Evolutionary conservation across 2,113 vertebrate genomes (phyloP), one percentile per base, ranked within the genome.

Genomic region (Callocephalon fimbriatum): DNA sequence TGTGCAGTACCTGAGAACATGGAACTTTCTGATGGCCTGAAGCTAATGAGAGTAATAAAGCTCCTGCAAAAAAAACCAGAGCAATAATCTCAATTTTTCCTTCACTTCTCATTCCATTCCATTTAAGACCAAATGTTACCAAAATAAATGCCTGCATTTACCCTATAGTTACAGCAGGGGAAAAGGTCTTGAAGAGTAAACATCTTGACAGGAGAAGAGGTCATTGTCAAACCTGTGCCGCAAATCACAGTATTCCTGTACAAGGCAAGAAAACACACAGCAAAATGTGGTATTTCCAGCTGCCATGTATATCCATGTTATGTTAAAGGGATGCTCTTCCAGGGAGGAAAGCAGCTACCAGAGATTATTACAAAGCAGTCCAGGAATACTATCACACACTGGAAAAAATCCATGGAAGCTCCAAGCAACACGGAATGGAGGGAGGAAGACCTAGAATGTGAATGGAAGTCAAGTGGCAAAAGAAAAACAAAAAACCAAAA

Each of bases 41-140:
- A 91, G 84, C 66, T 88, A 84, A 86, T 66, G 74, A 95, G 54
- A 94, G 82, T 88, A 89, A 97, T 50, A 92, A 96, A 91, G 53
- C 32, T 88, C 59, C 54, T 70, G 26, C 6, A 61, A 68, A 68
- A 68, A 68, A 70, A 56, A 7, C 4, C 38, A 29, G 25, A 78
- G 53, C 71, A 93, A 67, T 38, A 32, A 86, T 42, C 62, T 82
- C 71, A 12, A 53, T 76, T 90, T 91, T 86, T 42, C 40, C 40
- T 79, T 66, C n/a, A 31, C 40, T 92, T 68, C 66, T 72, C 72
- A 44, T 53, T 77, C 51, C 31, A 13, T 3, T 50, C 54, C 76
- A 37, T 72, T 90, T 44, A 74, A 88, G 58, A 58, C 21, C 44
- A 70, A 88, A 73, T 20, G 17, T 71, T 77, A 66, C 37, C 35